Evolutionary conservation across 2,888 invertebrate species (phyloP), one percentile per base, ranked within the genome.

Genomic region (Thecophora atra): DNA sequence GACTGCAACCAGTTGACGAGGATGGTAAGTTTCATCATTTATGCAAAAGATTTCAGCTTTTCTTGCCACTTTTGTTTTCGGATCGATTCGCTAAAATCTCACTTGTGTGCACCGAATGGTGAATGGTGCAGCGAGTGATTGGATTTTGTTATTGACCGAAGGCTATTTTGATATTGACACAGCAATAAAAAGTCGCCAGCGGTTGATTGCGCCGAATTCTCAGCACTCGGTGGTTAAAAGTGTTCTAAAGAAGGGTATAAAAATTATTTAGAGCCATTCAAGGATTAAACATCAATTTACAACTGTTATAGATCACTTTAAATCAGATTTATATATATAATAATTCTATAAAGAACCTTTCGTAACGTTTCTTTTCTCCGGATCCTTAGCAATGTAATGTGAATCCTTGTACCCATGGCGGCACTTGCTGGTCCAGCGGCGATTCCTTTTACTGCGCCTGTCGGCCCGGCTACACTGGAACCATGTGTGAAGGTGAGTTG

Each of bases 391-490:
- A 91, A 60, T 93, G 93, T 84, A 91, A 90, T 81, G 91, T 91
- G 77, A 92, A 91, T 83, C 92, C 92, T 0, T 93, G 93, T 82
- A 90, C 90, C 63, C 92, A 93, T 82, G 93, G 93, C 44, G 93
- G 93, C 70, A 92, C 92, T 62, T 93, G 93, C 84, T 93, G 92
- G 92, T 91, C 90, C 79, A 92, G 91, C 77, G 89, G 91, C 72
- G 91, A 92, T 81, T 91, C 91, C 8, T 94, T 91, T 87, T 91
- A 91, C 83, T 96, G 96, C 84, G 91, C 92, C 70, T 96, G 96
- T 82, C 89, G 91, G 66, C 91, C 92, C 13, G 94, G 94, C 8
- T 95, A 91, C 82, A 91, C 91, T 2, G 95, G 95, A 51, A 91
- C 91, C 81, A 90, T 92, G 78, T 96, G 95, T 84, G 92, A 94